These are phyloP conservation scores for Fundulus diaphanus DNA, from an alignment of 2,797 vertebrate genomes.

Conservation along the genomic window DNA sequence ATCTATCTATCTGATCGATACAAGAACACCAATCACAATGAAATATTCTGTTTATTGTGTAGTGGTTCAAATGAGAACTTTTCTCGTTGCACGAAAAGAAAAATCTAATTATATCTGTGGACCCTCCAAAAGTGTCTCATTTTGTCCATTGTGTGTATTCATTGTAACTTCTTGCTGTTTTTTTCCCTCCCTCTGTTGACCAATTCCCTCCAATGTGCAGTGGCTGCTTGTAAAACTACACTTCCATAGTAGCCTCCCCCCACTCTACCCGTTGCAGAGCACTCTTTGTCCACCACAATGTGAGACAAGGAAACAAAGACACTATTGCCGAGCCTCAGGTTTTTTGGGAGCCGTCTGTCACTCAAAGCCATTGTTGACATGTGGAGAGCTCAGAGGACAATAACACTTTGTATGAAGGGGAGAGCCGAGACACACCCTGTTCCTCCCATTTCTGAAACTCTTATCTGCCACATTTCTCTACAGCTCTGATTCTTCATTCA, in stretches of 20 bases:
- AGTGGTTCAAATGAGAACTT: not conserved
- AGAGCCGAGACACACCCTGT: conserved; percentile 58
- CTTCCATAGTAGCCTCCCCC: conserved; percentile 56
- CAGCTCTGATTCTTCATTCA: conserved; percentile 1
- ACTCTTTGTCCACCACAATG: conserved; percentile 74
- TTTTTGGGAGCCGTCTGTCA: conserved; percentile 76
- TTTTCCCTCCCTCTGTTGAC: conserved; percentile 1
- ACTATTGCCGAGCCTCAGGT: conserved; percentile 68
- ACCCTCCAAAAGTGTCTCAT: not conserved
- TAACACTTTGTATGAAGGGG: conserved; percentile 68
- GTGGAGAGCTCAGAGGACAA: conserved; percentile 69
- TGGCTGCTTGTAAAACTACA: conserved; percentile 63
- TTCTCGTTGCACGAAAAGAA: not conserved
- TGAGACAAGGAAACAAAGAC: conserved; percentile 70
- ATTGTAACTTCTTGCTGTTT: conserved; percentile 1
- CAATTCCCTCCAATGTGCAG: conserved; percentile 39
- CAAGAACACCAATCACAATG: not conserved
- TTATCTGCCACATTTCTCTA: conserved; percentile 38
- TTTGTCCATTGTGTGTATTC: conserved; percentile 8
- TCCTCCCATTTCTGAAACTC: conserved; percentile 45
- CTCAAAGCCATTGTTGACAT: conserved; percentile 80
- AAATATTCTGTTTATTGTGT: not conserved
- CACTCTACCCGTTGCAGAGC: conserved; percentile 46
- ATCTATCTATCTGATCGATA: too few relatives aligned
- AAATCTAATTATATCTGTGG: not conserved